Evolutionary conservation across 1,140 invertebrate species (phyloP).

Genomic region (Drosophila oshimai): DNA sequence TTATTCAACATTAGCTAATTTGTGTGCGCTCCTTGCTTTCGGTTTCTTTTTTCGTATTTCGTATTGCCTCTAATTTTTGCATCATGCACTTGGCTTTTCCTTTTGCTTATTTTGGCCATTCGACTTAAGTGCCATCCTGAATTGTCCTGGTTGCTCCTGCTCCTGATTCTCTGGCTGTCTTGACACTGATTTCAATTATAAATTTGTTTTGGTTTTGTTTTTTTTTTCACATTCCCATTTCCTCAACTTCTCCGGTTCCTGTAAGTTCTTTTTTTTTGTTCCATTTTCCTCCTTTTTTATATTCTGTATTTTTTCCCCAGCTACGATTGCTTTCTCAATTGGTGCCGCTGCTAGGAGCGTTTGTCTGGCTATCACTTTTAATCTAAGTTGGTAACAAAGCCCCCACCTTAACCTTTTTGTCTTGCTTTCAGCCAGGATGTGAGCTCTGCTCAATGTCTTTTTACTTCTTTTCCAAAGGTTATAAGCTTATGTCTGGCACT

Average conservation of each 20-base stretch:
- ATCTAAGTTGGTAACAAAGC: constrained; percentile 67
- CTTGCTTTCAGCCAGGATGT: constrained; percentile 1
- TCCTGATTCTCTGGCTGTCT: constrained; percentile 25
- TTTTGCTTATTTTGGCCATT: constrained; percentile 31
- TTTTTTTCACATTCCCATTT: constrained; percentile 8
- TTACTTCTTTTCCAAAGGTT: not conserved
- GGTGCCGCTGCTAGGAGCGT: constrained; percentile 37
- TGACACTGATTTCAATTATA: constrained; percentile 80
- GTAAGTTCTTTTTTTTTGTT: not conserved
- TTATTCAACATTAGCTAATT: constrained; percentile 78
- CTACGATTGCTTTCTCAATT: constrained; percentile 69
- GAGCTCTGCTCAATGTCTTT: not conserved
- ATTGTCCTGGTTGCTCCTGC: constrained; percentile 16
- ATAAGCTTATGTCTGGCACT: not conserved
- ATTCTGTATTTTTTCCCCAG: not conserved
- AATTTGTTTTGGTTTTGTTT: constrained; percentile 51
- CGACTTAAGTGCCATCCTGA: constrained; percentile 51
- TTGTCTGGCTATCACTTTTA: constrained; percentile 63
- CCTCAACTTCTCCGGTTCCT: not conserved
- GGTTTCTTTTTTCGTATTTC: not conserved
- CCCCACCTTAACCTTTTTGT: not conserved
- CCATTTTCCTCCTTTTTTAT: not conserved
- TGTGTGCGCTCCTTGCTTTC: constrained; percentile 43
- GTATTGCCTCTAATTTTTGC: constrained; percentile 29
- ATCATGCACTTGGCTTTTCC: constrained; percentile 27